A percentile compares a stretch with the other conserved stretches of the same genome.
phyloP scores from a whole-genome alignment of 2,888 invertebrate species.

The Acanthosepion lycidas region DNA sequence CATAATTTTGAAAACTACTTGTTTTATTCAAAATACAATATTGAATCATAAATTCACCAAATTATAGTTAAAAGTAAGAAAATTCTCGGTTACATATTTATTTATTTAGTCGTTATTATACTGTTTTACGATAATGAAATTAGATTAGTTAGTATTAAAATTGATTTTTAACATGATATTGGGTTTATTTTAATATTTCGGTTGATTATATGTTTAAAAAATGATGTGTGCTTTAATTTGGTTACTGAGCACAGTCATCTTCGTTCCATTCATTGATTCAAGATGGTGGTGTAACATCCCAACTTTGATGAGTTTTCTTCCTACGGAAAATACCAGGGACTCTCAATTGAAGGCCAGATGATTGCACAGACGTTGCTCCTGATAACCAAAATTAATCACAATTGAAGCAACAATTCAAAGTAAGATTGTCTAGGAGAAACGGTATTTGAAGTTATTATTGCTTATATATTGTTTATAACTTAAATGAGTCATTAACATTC shows the following conservation, averaged over 20 bases:
- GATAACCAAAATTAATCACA: conserved; percentile 7
- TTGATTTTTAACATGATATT: not conserved
- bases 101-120: not conserved
- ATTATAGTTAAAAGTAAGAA: not conserved
- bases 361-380: not conserved
- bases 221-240: not conserved
- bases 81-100: not conserved
- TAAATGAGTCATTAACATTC: no score
- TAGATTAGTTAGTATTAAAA: not conserved
- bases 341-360: not conserved
- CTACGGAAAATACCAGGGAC: not conserved
- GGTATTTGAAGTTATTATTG: no score
- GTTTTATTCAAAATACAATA: not conserved
- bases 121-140: no score
- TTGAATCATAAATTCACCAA: not conserved
- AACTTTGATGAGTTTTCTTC: not conserved
- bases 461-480: no score
- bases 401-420: not conserved
- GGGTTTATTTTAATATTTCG: not conserved
- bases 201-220: not conserved
- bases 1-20: not conserved
- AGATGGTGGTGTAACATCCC: not conserved
- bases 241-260: not conserved
- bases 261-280: not conserved
- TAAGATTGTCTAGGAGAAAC: not conserved